These are phyloP conservation scores for Diorhabda sublineata DNA, from an alignment of 1,140 invertebrate genomes.

Conservation along the genomic window DNA sequence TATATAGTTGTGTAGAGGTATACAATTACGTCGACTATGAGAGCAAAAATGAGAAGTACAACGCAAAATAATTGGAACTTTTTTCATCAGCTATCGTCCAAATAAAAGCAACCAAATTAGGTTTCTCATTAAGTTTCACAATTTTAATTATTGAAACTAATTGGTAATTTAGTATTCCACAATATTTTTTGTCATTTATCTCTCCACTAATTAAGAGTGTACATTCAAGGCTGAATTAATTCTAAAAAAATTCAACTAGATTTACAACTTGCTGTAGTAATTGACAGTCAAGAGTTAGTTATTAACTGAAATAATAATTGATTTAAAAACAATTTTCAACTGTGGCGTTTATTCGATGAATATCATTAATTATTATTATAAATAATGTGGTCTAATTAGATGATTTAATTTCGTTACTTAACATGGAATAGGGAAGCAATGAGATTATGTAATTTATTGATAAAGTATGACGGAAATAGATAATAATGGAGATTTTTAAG, in stretches of 20 bases:
- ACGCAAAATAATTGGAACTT: too few relatives aligned
- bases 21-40: too few relatives aligned
- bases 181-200: conserved; percentile 10
- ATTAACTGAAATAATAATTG: neutral
- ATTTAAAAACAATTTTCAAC: neutral
- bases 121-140: conserved; percentile 1
- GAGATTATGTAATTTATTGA: too few relatives aligned
- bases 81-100: neutral
- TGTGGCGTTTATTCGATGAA: too few relatives aligned
- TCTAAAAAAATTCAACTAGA: conserved; percentile 5
- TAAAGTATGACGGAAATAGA: too few relatives aligned
- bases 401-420: too few relatives aligned
- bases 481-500: too few relatives aligned
- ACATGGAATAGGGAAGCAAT: too few relatives aligned
- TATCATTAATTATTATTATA: too few relatives aligned
- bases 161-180: conserved; percentile 10
- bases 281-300: neutral
- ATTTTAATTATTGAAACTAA: conserved; percentile 14
- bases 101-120: conserved; percentile 2
- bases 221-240: conserved; percentile 13
- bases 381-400: too few relatives aligned
- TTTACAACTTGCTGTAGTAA: neutral
- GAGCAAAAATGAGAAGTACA: too few relatives aligned
- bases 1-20: too few relatives aligned
- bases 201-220: conserved; percentile 8